Evolutionary conservation across 2,888 invertebrate species (phyloP), one percentile per base, ranked within the genome.

Genomic region (Rotaria sp.): DNA sequence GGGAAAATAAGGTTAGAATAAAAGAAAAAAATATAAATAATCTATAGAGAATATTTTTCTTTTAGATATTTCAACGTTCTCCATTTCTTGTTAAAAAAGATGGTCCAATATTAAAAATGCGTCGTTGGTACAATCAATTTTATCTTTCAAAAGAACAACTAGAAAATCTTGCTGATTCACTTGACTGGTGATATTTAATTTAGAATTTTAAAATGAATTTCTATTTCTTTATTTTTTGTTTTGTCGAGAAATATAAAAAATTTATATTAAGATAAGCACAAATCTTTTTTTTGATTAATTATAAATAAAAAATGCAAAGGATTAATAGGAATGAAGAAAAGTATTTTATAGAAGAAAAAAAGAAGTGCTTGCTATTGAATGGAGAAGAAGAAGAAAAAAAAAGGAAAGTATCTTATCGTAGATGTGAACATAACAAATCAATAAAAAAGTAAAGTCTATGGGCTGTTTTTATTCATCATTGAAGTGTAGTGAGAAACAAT

Each of bases 81-180:
- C 80, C 80, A n/a, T 80, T 80, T 80, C 80, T 80, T 2, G 80
- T 90, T 11, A 88, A 88, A 87, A 94, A 95, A 86, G 96, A 96
- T 90, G 93, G 93, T 13, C 92, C 93, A 0, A 94, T 96, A 2
- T 93, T 93, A n/a, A 92, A 93, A 0, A 95, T 94, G 90, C 92
- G 96, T 0, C 92, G 92, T 30, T 96, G 96, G 96, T 96, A 93
- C 90, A 92, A 93, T 0, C 96, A 96, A 90, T 96, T 96, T 90
- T 96, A 95, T 90, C 94, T 94, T 0, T 93, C 93, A 67, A 93
- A 94, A 45, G 80, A 80, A 80, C 45, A 80, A 45, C 35, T 21
- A 2, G 67, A 67, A 67, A 67, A 21, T 21, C 13, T 67, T 35
- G 21, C 18, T 7, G 67, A 21, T 21, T 11, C 41, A 45, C 26